phyloP scores from a whole-genome alignment of 1,140 invertebrate species.

The Drosophila lowei region DNA sequence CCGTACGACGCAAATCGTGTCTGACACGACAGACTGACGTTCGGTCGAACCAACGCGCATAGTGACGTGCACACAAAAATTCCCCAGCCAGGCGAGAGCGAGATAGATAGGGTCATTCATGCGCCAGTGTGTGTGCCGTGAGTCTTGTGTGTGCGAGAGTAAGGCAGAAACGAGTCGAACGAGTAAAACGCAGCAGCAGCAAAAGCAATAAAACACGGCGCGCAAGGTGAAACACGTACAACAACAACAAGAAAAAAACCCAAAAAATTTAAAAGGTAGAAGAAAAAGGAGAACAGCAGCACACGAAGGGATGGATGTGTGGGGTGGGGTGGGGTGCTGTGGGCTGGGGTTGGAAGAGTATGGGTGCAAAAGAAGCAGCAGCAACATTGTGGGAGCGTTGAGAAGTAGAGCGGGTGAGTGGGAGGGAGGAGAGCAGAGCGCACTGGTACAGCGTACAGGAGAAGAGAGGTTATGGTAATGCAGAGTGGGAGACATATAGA shows the following conservation, averaged over 20 bases:
- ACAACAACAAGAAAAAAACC: conserved; percentile 40
- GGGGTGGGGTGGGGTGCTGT: no score
- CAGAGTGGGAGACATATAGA: no score
- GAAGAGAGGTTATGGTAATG: no score
- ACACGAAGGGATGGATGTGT: no score
- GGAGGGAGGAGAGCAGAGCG: conserved; percentile 37
- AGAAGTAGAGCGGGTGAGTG: conserved; percentile 4
- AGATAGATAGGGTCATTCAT: conserved; percentile 5
- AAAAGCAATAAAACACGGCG: conserved; percentile 36
- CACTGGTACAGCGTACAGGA: no score
- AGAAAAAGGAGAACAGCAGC: conserved; percentile 27
- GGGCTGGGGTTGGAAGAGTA: no score
- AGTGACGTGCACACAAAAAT: conserved; percentile 67
- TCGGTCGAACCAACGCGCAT: conserved; percentile 26
- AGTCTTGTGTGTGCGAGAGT: not conserved
- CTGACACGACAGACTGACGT: conserved; percentile 23
- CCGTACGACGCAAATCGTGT: not conserved
- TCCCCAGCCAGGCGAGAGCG: conserved; percentile 33
- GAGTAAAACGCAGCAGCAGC: conserved; percentile 65
- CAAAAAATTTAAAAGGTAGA: not conserved
- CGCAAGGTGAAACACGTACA: conserved; percentile 76
- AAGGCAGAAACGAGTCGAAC: conserved; percentile 64
- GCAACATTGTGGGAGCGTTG: no score
- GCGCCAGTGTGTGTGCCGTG: conserved; percentile 6
- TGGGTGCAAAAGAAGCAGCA: no score